Conservation (phyloP, 2,113 vertebrate genomes). For the Rhadina sibilatrix region DNA sequence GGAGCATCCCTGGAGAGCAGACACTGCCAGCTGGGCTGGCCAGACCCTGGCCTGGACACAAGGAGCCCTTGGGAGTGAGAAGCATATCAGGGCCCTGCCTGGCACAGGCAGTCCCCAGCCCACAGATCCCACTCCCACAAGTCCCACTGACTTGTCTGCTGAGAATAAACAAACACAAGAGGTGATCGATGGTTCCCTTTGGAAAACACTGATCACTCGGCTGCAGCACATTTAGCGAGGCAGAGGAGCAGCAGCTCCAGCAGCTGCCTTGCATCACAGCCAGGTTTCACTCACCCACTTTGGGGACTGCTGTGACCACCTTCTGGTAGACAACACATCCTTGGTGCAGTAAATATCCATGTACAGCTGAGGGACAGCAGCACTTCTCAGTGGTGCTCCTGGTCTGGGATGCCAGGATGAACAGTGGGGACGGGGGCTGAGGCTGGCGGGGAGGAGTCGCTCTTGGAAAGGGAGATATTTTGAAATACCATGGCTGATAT, state of each 20-base stretch:
- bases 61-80: neutral
- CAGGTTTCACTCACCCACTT: neutral
- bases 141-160: neutral
- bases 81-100: accelerated
- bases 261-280: conserved; percentile 49
- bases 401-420: neutral
- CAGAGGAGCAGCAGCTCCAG: conserved; percentile 4
- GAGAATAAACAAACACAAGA: neutral
- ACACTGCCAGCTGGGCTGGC: neutral
- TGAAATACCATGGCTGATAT: conserved; percentile 30
- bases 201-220: neutral
- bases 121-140: neutral
- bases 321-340: conserved; percentile 3
- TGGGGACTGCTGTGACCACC: neutral
- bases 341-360: neutral
- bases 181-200: conserved; percentile 33
- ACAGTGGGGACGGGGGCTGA: neutral
- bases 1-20: neutral
- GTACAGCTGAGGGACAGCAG: conserved; percentile 15
- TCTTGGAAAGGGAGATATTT: conserved; percentile 3
- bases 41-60: neutral
- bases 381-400: neutral
- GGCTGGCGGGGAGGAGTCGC: neutral
- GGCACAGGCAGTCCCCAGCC: neutral
- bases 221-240: neutral